phyloP scores from a whole-genome alignment of 2,113 vertebrate species.

The Jacana jacana region DNA sequence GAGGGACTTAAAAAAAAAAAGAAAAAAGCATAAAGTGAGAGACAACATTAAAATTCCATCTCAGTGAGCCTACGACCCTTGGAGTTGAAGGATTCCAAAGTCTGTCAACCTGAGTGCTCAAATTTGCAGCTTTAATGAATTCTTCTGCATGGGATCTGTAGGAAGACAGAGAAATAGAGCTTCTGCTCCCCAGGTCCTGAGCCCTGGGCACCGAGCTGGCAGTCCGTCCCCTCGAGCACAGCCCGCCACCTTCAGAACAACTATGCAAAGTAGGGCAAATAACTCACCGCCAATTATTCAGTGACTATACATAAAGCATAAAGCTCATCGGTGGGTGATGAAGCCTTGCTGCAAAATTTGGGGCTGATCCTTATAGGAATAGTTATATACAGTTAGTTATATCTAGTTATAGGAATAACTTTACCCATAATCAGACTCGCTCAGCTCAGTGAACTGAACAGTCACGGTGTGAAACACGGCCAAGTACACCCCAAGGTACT shows the following conservation, averaged over 20 bases:
- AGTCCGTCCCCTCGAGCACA: neutral
- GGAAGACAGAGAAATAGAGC: neutral
- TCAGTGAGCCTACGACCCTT: neutral
- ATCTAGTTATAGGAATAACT: neutral
- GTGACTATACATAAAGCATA: neutral
- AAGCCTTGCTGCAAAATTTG: neutral
- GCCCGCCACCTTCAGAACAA: neutral
- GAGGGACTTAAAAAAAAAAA: neutral
- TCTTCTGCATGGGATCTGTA: neutral
- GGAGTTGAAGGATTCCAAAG: neutral
- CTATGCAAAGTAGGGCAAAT: neutral
- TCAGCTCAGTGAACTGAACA: neutral
- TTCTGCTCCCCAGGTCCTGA: neutral
- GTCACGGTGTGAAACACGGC: accelerated
- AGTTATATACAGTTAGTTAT: neutral
- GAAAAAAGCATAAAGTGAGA: neutral
- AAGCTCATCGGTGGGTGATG: neutral
- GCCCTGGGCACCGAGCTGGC: neutral
- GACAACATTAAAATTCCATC: neutral
- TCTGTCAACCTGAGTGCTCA: neutral
- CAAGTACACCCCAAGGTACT: neutral
- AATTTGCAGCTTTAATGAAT: neutral
- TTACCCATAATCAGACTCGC: neutral
- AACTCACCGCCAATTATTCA: neutral
- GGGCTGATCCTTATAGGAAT: neutral